These are phyloP conservation scores for Etia nguti DNA, from an alignment of 2,113 vertebrate genomes.

Conservation along the genomic window DNA sequence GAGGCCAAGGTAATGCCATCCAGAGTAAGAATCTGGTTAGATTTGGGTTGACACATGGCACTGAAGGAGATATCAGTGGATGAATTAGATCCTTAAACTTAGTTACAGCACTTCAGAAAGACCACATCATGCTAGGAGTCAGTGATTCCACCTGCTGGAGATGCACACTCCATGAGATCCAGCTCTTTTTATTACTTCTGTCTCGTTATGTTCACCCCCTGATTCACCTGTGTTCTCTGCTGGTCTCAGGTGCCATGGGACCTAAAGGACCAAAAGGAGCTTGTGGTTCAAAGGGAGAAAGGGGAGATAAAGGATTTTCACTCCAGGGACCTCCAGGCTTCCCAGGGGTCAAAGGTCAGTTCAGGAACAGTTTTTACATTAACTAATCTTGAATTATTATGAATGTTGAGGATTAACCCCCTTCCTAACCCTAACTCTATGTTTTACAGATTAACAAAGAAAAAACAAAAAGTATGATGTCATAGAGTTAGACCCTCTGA, in stretches of 20 bases:
- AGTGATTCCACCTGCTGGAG: not conserved
- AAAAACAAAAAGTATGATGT: not conserved
- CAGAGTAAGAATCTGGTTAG: accelerated
- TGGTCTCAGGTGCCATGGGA: conserved; percentile 54
- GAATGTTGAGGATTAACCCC: not conserved
- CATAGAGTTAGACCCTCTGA: not conserved
- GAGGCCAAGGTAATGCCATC: not conserved
- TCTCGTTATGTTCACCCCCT: not conserved
- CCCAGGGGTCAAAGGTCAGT: conserved; percentile 67
- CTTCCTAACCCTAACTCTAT: not conserved
- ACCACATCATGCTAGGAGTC: not conserved
- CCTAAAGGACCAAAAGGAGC: conserved; percentile 40
- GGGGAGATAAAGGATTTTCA: conserved; percentile 54
- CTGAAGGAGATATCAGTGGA: not conserved
- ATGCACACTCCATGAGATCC: not conserved
- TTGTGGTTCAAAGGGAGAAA: conserved; percentile 49
- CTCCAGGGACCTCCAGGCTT: conserved; percentile 52
- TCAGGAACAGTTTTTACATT: not conserved
- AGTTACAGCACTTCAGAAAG: not conserved
- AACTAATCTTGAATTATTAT: not conserved
- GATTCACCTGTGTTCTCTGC: not conserved
- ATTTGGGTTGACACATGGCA: not conserved
- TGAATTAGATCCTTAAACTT: not conserved
- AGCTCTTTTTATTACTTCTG: no score
- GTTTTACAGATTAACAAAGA: not conserved